phyloP scores from a whole-genome alignment of 2,797 vertebrate species.

The Parotocinclus haroldoi region DNA sequence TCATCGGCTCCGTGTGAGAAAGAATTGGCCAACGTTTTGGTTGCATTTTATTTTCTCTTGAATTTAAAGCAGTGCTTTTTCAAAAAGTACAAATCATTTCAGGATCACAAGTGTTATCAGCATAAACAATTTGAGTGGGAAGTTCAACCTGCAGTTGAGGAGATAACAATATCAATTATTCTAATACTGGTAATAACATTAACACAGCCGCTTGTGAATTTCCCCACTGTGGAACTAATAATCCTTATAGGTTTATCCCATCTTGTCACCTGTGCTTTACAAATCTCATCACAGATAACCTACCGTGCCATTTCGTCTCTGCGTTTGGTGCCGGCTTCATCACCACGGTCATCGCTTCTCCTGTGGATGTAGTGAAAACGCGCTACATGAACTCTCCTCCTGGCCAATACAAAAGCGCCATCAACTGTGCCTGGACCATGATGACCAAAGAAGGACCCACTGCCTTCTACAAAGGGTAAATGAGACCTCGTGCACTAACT shows the following conservation, averaged over 20 bases:
- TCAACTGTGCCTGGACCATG: slow-evolving; percentile 81
- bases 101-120: too few species aligned
- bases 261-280: not conserved
- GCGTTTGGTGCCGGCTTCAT: slow-evolving; percentile 84
- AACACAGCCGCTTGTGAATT: not conserved
- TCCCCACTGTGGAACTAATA: too few species aligned
- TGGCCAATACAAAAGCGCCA: slow-evolving; percentile 76
- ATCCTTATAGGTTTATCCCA: too few species aligned
- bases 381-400: slow-evolving; percentile 87
- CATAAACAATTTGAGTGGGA: too few species aligned
- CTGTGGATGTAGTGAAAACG: slow-evolving; percentile 86
- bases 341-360: slow-evolving; percentile 83
- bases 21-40: too few species aligned
- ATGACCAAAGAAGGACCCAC: slow-evolving; percentile 80
- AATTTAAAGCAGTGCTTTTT: too few species aligned
- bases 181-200: not conserved
- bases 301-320: slow-evolving; percentile 82
- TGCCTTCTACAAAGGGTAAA: slow-evolving; percentile 90
- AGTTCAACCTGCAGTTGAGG: too few species aligned
- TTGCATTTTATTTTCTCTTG: too few species aligned
- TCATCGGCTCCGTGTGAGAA: too few species aligned
- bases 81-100: too few species aligned
- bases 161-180: too few species aligned
- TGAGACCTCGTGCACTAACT: too few species aligned
- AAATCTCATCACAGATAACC: slow-evolving; percentile 68